Conservation (phyloP, 2,888 invertebrate genomes). For the Yponomeuta plumbellus region DNA sequence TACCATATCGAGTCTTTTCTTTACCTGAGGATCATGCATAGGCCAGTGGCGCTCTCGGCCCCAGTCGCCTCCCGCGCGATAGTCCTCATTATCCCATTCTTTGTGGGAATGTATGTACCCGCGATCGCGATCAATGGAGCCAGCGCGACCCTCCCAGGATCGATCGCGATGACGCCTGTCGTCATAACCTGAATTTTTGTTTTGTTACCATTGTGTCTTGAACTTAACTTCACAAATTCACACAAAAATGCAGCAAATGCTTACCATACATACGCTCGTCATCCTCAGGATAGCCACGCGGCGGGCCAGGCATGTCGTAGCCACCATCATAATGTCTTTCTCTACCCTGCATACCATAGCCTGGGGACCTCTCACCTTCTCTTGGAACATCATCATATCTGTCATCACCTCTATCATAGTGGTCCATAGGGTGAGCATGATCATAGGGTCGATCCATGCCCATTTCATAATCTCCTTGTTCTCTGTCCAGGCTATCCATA, state of each 20-base stretch:
- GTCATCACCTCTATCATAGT: conserved; percentile 67
- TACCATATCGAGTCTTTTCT: background rate
- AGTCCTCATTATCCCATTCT: conserved; percentile 74
- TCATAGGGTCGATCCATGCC: conserved; percentile 66
- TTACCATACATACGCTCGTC: conserved; percentile 74
- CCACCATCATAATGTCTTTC: conserved; percentile 68
- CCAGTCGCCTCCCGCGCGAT: conserved; percentile 71
- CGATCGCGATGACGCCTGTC: conserved; percentile 71
- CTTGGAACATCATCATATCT: conserved; percentile 63
- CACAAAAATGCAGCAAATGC: conserved; percentile 21
- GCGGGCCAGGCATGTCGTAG: conserved; percentile 64
- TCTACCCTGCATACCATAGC: conserved; percentile 48
- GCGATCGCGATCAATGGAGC: conserved; percentile 66
- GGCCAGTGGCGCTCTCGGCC: conserved; percentile 69
- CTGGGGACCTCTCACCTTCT: conserved; percentile 63
- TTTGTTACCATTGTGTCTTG: background rate
- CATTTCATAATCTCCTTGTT: conserved; percentile 66
- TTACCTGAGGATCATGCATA: conserved; percentile 67
- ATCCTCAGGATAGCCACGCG: conserved; percentile 70
- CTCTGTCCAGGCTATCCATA: conserved; percentile 65
- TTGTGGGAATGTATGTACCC: conserved; percentile 67
- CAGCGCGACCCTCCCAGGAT: conserved; percentile 74
- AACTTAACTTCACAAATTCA: no score
- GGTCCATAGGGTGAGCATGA: conserved; percentile 66
- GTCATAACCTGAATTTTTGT: conserved; percentile 54